Evolutionary conservation across 2,888 invertebrate genomes (phyloP).

Genomic region (Synergus japonicus): DNA sequence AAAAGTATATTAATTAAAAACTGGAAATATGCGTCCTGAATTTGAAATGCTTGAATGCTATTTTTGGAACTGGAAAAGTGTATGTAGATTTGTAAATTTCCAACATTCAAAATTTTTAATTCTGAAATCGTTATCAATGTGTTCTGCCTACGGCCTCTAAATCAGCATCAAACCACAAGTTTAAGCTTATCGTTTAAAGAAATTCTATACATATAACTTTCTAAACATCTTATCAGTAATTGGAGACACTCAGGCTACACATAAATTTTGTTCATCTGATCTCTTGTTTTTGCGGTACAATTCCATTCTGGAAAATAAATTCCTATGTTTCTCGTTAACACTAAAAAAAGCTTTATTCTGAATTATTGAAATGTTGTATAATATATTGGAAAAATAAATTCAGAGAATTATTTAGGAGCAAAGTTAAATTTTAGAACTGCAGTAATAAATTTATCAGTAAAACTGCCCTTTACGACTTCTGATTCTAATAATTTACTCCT

Average conservation of each 20-base stretch:
- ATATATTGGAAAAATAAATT: too few relatives aligned
- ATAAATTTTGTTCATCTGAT: not conserved
- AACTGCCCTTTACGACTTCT: too few relatives aligned
- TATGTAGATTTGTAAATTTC: not conserved
- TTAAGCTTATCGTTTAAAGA: not conserved
- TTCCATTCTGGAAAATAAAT: not conserved
- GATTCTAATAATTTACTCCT: too few relatives aligned
- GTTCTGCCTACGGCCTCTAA: not conserved
- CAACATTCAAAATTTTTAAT: not conserved
- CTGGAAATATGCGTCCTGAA: not conserved
- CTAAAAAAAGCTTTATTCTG: too few relatives aligned
- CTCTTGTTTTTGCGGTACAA: not conserved
- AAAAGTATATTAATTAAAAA: not conserved
- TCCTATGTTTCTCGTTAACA: too few relatives aligned
- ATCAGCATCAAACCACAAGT: not conserved
- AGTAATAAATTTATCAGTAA: too few relatives aligned
- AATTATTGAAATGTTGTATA: too few relatives aligned
- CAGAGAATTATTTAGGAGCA: too few relatives aligned
- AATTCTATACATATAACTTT: not conserved
- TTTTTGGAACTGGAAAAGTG: not conserved
- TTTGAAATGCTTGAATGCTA: not conserved
- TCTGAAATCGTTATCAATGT: not conserved
- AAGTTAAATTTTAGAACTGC: too few relatives aligned
- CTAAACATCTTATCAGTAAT: conserved; percentile 15
- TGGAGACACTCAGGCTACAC: not conserved